phyloP scores from a whole-genome alignment of 2,113 vertebrate genomes.

The Colistium nudipinnis region DNA sequence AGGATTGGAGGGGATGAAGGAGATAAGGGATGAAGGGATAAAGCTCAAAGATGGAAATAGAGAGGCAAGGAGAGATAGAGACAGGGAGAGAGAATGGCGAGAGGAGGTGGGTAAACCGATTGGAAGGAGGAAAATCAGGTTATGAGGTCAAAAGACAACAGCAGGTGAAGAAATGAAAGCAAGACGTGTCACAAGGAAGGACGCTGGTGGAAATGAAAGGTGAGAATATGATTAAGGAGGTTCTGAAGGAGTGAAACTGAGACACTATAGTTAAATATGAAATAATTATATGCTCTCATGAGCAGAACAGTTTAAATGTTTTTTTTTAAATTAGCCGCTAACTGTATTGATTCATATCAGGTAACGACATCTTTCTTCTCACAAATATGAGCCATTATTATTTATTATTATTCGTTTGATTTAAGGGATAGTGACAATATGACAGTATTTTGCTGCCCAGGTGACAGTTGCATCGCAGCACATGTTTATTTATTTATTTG shows the following conservation, averaged over 20 bases:
- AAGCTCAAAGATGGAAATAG: slow-evolving; percentile 82
- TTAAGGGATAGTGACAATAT: too few species aligned
- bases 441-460: too few species aligned
- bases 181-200: slow-evolving; percentile 17
- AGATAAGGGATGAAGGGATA: slow-evolving; percentile 86
- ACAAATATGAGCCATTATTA: too few species aligned
- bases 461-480: neutral
- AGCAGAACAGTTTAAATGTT: too few species aligned
- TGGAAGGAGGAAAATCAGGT: slow-evolving; percentile 73
- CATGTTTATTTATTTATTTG: neutral
- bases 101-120: slow-evolving; percentile 76
- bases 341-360: too few species aligned
- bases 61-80: slow-evolving; percentile 58
- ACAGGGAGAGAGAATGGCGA: slow-evolving; percentile 28
- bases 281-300: too few species aligned
- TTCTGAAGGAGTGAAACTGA: neutral
- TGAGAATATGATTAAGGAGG: slow-evolving; percentile 25
- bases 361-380: neutral
- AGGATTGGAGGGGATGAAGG: slow-evolving; percentile 85
- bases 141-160: slow-evolving; percentile 74
- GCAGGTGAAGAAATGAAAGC: slow-evolving; percentile 49
- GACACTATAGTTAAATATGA: too few species aligned
- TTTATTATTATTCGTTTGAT: neutral
- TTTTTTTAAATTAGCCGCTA: too few species aligned
- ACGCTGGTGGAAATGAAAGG: slow-evolving; percentile 41